Percentiles rank a stretch among this genome's conserved stretches.
Conservation (phyloP, 2,797 vertebrate genomes). For the Heterohyrax brucei region DNA sequence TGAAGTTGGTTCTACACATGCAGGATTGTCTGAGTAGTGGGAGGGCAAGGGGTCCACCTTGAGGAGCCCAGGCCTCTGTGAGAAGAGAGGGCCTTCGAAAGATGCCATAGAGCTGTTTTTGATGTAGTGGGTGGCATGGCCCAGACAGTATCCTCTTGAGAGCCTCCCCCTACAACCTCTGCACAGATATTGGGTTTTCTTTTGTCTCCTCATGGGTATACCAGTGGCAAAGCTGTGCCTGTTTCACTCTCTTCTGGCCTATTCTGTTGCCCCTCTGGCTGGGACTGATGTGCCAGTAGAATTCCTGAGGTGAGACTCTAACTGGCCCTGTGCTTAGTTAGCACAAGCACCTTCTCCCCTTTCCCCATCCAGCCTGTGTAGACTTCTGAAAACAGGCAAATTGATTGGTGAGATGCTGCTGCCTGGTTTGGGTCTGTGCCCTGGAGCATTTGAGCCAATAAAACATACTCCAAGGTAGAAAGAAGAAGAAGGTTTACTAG, state of each 20-base stretch:
- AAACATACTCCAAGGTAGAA: too few species aligned
- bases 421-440: too few species aligned
- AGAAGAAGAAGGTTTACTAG: too few species aligned
- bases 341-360: not conserved
- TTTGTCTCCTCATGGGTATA: slow-evolving; percentile 91
- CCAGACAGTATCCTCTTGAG: not conserved
- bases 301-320: slow-evolving; percentile 93
- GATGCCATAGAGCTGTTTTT: not conserved
- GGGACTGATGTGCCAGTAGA: slow-evolving; percentile 97
- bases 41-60: accelerated
- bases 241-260: slow-evolving; percentile 93
- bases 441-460: too few species aligned
- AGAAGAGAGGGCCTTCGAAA: too few species aligned
- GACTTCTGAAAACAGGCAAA: not conserved
- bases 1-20: not conserved
- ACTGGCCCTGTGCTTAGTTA: not conserved
- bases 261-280: slow-evolving; percentile 93
- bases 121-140: not conserved
- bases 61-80: not conserved
- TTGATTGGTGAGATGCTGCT: not conserved
- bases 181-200: not conserved
- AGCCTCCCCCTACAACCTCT: not conserved
- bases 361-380: too few species aligned
- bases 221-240: slow-evolving; percentile 95
- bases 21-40: not conserved